phyloP scores from a whole-genome alignment of 2,888 invertebrate species.

The Leistus spinibarbis region DNA sequence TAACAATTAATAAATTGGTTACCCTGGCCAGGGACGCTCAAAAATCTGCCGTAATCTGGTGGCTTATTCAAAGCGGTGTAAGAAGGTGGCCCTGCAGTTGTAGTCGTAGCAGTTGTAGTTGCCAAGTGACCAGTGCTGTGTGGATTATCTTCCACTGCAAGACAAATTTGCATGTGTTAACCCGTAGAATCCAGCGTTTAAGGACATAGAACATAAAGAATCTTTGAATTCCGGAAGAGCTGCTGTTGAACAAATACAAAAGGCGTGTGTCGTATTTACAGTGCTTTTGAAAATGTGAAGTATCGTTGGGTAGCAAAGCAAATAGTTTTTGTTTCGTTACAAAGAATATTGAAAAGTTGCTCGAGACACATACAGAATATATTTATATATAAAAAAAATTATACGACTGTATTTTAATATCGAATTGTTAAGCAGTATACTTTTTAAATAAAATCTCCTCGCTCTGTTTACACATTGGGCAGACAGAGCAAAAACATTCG shows the following conservation, averaged over 20 bases:
- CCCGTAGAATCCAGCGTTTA: background rate
- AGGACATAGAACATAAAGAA: background rate
- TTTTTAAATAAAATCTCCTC: too few relatives aligned
- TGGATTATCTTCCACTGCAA: constrained; percentile 63
- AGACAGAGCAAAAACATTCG: too few relatives aligned
- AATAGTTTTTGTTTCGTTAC: too few relatives aligned
- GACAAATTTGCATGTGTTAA: constrained; percentile 20
- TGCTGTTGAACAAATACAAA: background rate
- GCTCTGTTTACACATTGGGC: too few relatives aligned
- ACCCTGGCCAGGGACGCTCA: constrained; percentile 58
- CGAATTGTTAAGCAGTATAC: too few relatives aligned
- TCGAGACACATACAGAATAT: too few relatives aligned
- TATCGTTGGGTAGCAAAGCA: background rate
- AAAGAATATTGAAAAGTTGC: too few relatives aligned
- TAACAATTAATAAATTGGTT: constrained; percentile 48
- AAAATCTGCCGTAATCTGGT: constrained; percentile 57
- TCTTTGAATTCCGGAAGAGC: background rate
- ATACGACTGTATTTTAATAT: too few relatives aligned
- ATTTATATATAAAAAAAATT: too few relatives aligned
- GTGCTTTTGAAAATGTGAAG: background rate
- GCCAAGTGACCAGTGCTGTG: constrained; percentile 53
- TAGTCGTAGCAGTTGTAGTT: constrained; percentile 52
- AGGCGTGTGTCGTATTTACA: background rate
- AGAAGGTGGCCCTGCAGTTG: constrained; percentile 52
- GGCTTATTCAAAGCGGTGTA: constrained; percentile 47